Evolutionary conservation across 2,888 invertebrate genomes (phyloP), one percentile per base, ranked within the genome.

Genomic region (Fragum whitleyi): DNA sequence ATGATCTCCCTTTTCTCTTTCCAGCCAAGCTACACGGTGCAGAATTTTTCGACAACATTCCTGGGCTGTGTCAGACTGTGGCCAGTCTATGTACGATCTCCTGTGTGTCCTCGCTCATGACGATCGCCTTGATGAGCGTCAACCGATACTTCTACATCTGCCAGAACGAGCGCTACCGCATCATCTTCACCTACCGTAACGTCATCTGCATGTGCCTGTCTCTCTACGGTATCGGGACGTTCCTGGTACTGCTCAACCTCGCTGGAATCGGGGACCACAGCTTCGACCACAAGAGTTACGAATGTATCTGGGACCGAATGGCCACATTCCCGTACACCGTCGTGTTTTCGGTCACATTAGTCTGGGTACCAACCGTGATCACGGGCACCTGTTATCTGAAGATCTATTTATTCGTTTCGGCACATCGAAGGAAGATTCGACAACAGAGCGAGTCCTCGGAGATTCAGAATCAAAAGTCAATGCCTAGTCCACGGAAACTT

Each of bases 241-340:
- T 80, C 7, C 76, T 91, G 7, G 86, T 89, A 0, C 71, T 88
- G 2, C 79, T 90, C 1, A 88, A 89, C 59, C 67, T 85, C 28
- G 82, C 87, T 0, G 89, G 87, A 16, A 81, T 89, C 55, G 88
- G 89, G 0, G 87, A 86, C 68, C 90, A 91, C 74, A 62, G 77
- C 9, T 91, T 88, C 62, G 89, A 91, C 76, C 77, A 79, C 23
- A 89, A 89, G 75, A 87, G 87, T 42, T 71, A 88, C 16, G 89
- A 89, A 71, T 91, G 90, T 74, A 90, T 91, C 28, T 91, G 90
- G 89, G 89, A 90, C 71, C 78, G 91, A 9, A 88, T 87, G 86
- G 84, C 87, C 19, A 87, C 87, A 3, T 85, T 82, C 65, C 81
- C 88, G 5, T 91, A 88, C 77, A 91, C 91, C 7, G 82, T 90